These are phyloP conservation scores for Adelognathus sp. DNA, from an alignment of 2,888 invertebrate species.

Conservation along the genomic window DNA sequence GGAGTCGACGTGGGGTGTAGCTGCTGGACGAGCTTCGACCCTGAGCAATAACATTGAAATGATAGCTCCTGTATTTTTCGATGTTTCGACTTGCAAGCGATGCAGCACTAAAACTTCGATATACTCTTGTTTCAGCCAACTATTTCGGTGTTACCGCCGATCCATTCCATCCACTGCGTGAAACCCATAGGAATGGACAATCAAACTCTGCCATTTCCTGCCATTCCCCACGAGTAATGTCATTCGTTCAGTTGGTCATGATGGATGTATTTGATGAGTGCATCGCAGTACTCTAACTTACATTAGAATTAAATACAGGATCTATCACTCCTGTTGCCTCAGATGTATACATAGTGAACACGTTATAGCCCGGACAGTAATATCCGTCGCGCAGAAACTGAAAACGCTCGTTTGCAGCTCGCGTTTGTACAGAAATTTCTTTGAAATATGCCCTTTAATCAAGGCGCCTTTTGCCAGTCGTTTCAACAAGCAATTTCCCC, in stretches of 20 bases:
- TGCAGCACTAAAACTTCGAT: neutral
- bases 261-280: no score
- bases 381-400: neutral
- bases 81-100: neutral
- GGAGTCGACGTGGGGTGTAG: neutral
- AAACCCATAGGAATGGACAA: no score
- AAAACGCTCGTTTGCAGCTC: neutral
- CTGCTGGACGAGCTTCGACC: neutral
- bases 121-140: neutral
- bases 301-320: no score
- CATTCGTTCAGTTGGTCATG: no score
- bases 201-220: no score
- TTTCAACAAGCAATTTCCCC: neutral
- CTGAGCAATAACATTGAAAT: neutral
- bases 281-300: no score
- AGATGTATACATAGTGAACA: neutral
- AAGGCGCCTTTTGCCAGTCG: neutral
- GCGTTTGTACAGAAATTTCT: constrained; percentile 4
- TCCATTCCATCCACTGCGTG: neutral
- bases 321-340: neutral
- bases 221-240: no score
- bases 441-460: constrained; percentile 8
- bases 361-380: neutral
- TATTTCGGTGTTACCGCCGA: neutral
- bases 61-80: neutral